A percentile compares a stretch with the other conserved stretches of the same genome.
Conservation (phyloP, 1,140 invertebrate genomes). For the Neotoxoptera formosana region DNA sequence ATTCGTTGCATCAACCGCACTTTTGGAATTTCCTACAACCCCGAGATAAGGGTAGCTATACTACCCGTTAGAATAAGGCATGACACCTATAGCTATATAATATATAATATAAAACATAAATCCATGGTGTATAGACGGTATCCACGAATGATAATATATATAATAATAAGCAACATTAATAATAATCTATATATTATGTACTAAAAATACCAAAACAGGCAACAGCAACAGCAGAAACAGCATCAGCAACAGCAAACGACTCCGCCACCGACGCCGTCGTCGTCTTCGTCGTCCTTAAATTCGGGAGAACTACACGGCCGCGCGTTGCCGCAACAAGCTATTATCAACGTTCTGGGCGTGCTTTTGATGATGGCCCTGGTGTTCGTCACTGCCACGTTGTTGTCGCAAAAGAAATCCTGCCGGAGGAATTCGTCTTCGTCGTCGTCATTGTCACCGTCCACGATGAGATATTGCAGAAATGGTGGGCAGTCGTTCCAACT, state of each 20-base stretch:
- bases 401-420: not conserved
- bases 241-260: not conserved
- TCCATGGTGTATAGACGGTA: not conserved
- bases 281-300: not conserved
- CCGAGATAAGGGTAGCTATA: not conserved
- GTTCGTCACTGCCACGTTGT: not conserved
- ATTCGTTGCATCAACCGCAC: not conserved
- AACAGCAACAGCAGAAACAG: not conserved
- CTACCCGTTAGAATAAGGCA: not conserved
- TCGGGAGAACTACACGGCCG: not conserved
- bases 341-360: not conserved
- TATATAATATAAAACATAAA: too few relatives aligned
- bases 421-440: not conserved
- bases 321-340: not conserved
- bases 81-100: too few relatives aligned
- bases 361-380: not conserved
- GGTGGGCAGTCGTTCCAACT: slow-evolving; percentile 34
- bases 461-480: slow-evolving; percentile 24
- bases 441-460: not conserved
- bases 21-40: not conserved
- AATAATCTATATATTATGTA: slow-evolving; percentile 18
- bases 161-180: not conserved
- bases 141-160: not conserved
- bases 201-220: not conserved
- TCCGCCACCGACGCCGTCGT: not conserved